A percentile compares a stretch with the other conserved stretches of the same genome.
Conservation (phyloP, 2,113 vertebrate genomes). For the Seriola dumerili region DNA sequence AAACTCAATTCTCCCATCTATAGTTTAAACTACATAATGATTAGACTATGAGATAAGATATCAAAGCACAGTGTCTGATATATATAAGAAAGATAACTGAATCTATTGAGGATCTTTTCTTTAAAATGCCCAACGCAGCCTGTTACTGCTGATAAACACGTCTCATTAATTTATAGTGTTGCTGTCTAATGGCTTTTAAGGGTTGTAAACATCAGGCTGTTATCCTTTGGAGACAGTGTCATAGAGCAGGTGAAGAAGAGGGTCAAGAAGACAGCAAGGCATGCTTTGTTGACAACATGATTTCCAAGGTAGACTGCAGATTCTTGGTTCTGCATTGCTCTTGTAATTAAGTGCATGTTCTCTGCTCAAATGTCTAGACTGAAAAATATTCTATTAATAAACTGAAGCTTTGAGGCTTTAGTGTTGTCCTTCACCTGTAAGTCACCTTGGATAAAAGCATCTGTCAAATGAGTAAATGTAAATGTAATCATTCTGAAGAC, state of each 20-base stretch:
- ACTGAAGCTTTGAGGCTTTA: too few relatives aligned
- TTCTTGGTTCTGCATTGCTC: not conserved
- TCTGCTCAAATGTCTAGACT: not conserved
- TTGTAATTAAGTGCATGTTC: not conserved
- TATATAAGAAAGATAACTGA: not conserved
- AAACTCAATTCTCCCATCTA: not conserved
- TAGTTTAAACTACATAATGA: not conserved
- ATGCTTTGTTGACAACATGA: constrained; percentile 11
- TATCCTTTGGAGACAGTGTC: constrained; percentile 50
- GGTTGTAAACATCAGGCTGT: constrained; percentile 61
- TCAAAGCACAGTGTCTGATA: constrained; percentile 3
- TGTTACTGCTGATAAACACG: constrained; percentile 51
- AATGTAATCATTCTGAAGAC: not conserved
- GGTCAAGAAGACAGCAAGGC: constrained; percentile 37
- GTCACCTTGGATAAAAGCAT: too few relatives aligned
- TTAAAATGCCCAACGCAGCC: constrained; percentile 25
- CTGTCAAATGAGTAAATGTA: too few relatives aligned
- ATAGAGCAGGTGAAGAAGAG: constrained; percentile 23
- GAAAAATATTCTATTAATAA: not conserved
- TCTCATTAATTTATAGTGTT: constrained; percentile 51
- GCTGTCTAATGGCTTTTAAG: constrained; percentile 71
- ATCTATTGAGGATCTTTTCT: constrained; percentile 40
- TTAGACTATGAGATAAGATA: not conserved
- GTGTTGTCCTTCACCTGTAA: too few relatives aligned
- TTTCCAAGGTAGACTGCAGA: constrained; percentile 3